A percentile compares a stretch with the other conserved stretches of the same genome.
These are phyloP conservation scores for Petrocephalus schoutedeni DNA, from an alignment of 2,797 vertebrate genomes.

Conservation along the genomic window DNA sequence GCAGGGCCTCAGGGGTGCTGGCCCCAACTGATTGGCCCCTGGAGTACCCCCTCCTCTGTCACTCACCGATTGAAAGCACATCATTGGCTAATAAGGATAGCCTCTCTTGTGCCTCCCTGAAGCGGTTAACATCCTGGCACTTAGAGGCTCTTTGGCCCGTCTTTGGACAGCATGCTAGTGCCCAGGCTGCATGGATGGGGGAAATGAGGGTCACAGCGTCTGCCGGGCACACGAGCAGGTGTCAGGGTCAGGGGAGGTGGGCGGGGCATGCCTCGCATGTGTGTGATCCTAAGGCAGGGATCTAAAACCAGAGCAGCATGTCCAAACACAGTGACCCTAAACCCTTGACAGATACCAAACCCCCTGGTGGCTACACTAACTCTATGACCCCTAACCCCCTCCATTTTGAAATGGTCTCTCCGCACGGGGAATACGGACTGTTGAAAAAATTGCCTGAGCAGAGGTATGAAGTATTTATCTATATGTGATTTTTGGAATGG, in stretches of 20 bases:
- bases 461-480: neutral
- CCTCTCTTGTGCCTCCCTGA: constrained; percentile 2
- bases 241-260: neutral
- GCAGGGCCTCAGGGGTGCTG: neutral
- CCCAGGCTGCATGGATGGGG: neutral
- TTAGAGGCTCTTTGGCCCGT: neutral
- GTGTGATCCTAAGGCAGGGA: neutral
- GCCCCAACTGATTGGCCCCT: neutral
- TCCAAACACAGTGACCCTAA: neutral
- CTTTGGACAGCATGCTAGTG: neutral
- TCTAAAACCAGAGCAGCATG: neutral
- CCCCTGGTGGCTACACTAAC: neutral
- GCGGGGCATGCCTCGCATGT: neutral
- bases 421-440: neutral
- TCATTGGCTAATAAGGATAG: neutral
- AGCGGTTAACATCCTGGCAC: neutral
- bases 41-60: neutral
- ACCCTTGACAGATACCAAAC: neutral
- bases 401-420: neutral
- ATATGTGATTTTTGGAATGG: neutral
- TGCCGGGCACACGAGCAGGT: neutral
- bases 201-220: neutral
- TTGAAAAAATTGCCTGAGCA: neutral
- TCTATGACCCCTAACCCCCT: neutral
- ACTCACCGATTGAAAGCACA: neutral